Evolutionary conservation across 2,888 invertebrate species (phyloP).

Genomic region (Drosophila rellima): DNA sequence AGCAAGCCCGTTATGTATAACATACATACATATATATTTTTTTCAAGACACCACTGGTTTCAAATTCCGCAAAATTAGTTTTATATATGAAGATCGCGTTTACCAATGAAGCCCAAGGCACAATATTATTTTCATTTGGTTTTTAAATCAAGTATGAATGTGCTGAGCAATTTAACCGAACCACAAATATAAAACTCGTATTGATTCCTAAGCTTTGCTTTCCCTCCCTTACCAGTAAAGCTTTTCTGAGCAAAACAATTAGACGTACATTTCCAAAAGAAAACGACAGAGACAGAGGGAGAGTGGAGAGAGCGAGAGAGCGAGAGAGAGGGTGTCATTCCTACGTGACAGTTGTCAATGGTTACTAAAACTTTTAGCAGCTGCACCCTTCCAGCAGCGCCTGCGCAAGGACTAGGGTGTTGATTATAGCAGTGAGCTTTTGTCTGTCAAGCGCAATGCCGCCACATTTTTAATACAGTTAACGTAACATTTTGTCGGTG

Average conservation of each 20-base stretch:
- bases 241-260: constrained; percentile 37
- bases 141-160: constrained; percentile 10
- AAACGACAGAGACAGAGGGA: constrained; percentile 25
- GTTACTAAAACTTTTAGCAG: constrained; percentile 32
- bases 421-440: constrained; percentile 8
- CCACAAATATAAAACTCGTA: constrained; percentile 49
- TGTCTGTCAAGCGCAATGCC: background rate
- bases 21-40: background rate
- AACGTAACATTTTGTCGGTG: background rate
- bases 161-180: constrained; percentile 31
- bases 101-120: background rate
- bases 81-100: background rate
- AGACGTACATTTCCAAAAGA: constrained; percentile 22
- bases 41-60: background rate
- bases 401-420: constrained; percentile 32
- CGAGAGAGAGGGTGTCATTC: constrained; percentile 7
- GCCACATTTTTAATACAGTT: background rate
- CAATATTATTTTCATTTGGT: constrained; percentile 12
- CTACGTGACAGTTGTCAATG: constrained; percentile 49
- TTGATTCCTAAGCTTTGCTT: constrained; percentile 61
- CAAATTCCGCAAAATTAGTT: background rate
- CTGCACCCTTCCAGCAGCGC: constrained; percentile 50
- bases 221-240: constrained; percentile 45
- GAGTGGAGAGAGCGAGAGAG: constrained; percentile 10
- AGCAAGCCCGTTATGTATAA: constrained; percentile 13